Percentiles rank a stretch among this genome's conserved stretches.
phyloP scores from a whole-genome alignment of 2,888 invertebrate species.

The Boloria euphrosyne region DNA sequence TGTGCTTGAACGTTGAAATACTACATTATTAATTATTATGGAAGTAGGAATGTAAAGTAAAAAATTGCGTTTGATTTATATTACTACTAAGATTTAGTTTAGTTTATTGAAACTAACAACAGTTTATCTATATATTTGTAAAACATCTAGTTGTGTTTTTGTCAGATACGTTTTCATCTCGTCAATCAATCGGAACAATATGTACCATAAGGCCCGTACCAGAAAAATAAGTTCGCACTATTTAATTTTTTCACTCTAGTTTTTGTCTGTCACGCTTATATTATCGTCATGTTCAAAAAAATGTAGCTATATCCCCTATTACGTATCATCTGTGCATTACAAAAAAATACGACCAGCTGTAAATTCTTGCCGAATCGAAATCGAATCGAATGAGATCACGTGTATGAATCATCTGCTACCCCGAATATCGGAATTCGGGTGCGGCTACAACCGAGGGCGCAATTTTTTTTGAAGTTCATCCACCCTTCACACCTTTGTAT shows the following conservation, averaged over 20 bases:
- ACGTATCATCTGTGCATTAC: not conserved
- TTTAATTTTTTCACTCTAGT: too few species aligned
- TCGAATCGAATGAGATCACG: slow-evolving; percentile 23
- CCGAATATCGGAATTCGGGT: slow-evolving; percentile 22
- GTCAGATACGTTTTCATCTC: too few species aligned
- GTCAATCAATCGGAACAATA: too few species aligned
- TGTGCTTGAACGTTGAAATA: not conserved
- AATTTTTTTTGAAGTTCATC: slow-evolving; percentile 29
- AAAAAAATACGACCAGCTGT: slow-evolving; percentile 29
- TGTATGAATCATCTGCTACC: slow-evolving; percentile 34
- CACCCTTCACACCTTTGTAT: slow-evolving; percentile 36
- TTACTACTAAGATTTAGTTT: too few species aligned
- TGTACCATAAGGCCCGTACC: too few species aligned
- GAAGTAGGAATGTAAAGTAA: not conserved
- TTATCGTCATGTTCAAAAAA: too few species aligned
- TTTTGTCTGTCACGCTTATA: too few species aligned
- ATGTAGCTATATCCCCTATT: not conserved
- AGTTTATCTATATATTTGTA: too few species aligned
- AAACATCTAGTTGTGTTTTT: too few species aligned
- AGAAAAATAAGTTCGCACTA: too few species aligned
- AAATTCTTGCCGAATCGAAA: slow-evolving; percentile 20
- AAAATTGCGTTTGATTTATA: too few species aligned
- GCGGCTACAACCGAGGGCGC: slow-evolving; percentile 17
- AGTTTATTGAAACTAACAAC: too few species aligned
- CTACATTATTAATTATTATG: not conserved